Evolutionary conservation across 2,888 invertebrate species (phyloP), one percentile per base, ranked within the genome.

Genomic region (Eupeodes luniger): DNA sequence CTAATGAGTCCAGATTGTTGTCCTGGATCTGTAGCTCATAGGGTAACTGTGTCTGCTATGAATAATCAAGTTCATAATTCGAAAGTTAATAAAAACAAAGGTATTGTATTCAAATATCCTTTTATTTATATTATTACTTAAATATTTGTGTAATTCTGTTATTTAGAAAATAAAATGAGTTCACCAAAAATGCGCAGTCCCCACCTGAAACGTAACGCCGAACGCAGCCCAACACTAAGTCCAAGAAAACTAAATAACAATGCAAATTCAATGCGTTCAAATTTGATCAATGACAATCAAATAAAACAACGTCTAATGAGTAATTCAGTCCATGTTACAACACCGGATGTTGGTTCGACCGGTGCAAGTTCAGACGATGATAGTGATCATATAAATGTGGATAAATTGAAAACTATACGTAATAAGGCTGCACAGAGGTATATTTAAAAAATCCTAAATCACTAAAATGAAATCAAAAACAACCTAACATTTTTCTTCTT

Each of bases 1-100:
- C 94, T 98, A 2, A 97, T 97, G 96, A 97, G 97, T 91, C 97
- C 97, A 0, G 97, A 97, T 92, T 93, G 93, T 64, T 93, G 93
- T 90, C 93, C 94, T 55, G 91, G 91, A 40, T 91, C 92, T 36
- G 93, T 93, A n/a, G 92, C 92, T 6, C 93, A 93, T 86, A 91
- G 92, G 59, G 91, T 92, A 11, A 91, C 92, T 0, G 92, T 93
- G 2, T 91, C 92, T 14, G 91, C 93, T 1, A 91, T 93, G 12
- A 91, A 90, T 70, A 90, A 92, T 59, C 93, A 93, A 90, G 90
- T 92, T 89, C 92, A 92, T 83, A 92, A 92, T 84, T 90, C 92
- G 6, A 93, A 93, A 92, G 91, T 91, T 67, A 92, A 91, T 89
- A 93, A 92, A 90, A 93, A 93, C 89, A 93, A 93, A 92, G 93